Evolutionary conservation across 2,797 vertebrate genomes (phyloP), one percentile per base, ranked within the genome.

Genomic region (Nasua narica): DNA sequence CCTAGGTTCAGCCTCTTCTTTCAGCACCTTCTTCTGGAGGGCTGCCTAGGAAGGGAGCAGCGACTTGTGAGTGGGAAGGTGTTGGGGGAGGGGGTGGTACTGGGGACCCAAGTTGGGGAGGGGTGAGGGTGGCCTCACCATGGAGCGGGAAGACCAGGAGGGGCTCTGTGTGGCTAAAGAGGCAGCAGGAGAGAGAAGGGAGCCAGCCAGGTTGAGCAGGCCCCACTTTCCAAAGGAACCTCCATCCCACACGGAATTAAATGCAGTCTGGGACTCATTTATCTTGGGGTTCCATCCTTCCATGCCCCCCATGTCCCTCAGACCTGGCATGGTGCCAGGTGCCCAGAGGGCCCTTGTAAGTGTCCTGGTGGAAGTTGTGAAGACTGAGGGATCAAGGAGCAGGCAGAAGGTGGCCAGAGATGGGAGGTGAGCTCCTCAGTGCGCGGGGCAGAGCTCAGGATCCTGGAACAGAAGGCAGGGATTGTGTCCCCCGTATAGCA

Each of bases 201-300:
- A 21, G 25, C 21, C 16, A 52, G 29, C 50, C 19, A 52, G 74
- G 5, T 21, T 0, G 7, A 35, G 11, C 23, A 56, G 21, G 50
- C 16, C n/a, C 72, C 65, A 1, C 35, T 76, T 40, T 62, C 60
- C 46, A 29, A 76, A 72, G 70, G 25, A 29, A 58, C 50, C 1
- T 9, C 50, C n/a, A 25, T n/a, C 29, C 4, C 10, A 19, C 3
- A 2, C 37, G 3, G 14, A 62, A 40, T 0, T 3, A 86, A 9
- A 50, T 1, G 7, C 6, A 13, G 70, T 5, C 21, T 32, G 1
- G 1, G 0, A 11, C 14, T 23, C 79, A 23, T 35, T 27, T n/a
- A 43, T 74, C 29, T 67, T 50, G 11, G 56, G 56, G 13, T 3
- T 5, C 29, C 29, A 0, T 35, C 27, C 11, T 37, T 13, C 72